Evolutionary conservation across 2,797 vertebrate species (phyloP), one percentile per base, ranked within the genome.

Genomic region (Lindbergichthys nudifrons): DNA sequence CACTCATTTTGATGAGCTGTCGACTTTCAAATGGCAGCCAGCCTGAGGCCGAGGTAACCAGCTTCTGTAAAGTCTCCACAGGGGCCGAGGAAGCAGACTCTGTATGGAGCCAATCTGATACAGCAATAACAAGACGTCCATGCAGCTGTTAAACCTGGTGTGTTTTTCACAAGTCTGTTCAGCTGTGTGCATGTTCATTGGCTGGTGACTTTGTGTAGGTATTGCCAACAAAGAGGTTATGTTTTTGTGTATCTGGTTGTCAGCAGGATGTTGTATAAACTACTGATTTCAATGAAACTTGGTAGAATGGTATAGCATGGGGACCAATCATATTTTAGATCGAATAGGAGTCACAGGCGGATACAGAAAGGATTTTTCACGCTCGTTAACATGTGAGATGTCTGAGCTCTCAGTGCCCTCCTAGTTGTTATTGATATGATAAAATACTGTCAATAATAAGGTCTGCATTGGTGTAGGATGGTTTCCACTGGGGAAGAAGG

Each of bases 1-100:
- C 86, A 82, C 62, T 90, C 86, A 89, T 87, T 63, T 75, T 89
- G 86, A 91, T 81, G 85, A 79, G 83, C 84, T 82, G 80, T 87
- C 82, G 84, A 50, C 61, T 85, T 80, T 88, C 53, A 82, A 89
- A 84, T 82, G 86, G 81, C 83, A 85, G 77, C 45, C 47, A 45
- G 77, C 83, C 74, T 19, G 45, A 68, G 70, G 82, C 79, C 23
- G 80, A 86, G 79, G 77, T 75, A 82, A 84, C 80, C 78, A 53
- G 76, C 74, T n/a, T 75, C 74, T 79, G 70, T 81, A 59, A 79
- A 77, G 51, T 61, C 79, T 86, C 84, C 76, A 42, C 63, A 45
- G 90, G 79, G 75, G 77, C 75, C 16, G 0, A 42, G 67, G 73
- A 66, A 56, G 71, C 77, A 78, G 74, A 68, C 41, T 11, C 82